Conservation (phyloP, 2,113 vertebrate genomes). For the Platysternon megacephalum region DNA sequence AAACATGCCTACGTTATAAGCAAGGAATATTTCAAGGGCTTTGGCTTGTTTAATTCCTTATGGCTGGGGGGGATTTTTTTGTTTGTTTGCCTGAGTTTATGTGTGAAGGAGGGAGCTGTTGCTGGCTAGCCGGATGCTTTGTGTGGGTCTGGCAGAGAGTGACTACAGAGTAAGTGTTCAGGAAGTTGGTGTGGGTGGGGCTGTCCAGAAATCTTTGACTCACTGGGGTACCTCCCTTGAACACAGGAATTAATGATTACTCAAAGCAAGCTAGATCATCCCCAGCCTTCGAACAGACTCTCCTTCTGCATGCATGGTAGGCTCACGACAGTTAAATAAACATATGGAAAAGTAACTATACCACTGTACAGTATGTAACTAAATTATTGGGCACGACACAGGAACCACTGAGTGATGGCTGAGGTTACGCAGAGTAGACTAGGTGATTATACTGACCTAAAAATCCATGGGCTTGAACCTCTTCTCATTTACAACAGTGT, state of each 20-base stretch:
- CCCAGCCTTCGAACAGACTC: conserved; percentile 5
- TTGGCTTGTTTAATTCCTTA: not conserved
- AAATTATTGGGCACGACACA: conserved; percentile 37
- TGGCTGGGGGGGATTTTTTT: not conserved
- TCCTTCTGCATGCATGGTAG: not conserved
- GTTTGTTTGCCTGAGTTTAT: not conserved
- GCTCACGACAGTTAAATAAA: not conserved
- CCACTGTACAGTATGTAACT: not conserved
- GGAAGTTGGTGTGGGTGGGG: conserved; percentile 79
- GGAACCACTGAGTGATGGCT: not conserved
- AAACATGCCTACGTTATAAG: rapidly evolving
- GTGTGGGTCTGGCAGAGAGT: conserved; percentile 66
- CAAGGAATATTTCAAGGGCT: not conserved
- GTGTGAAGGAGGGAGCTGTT: not conserved
- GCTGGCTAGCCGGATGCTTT: conserved; percentile 49
- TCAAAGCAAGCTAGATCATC: conserved; percentile 43
- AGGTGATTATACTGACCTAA: not conserved
- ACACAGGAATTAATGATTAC: conserved; percentile 70
- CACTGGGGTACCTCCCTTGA: conserved; percentile 78
- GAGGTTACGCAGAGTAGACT: not conserved
- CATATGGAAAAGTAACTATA: not conserved
- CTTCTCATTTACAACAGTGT: conserved; percentile 30
- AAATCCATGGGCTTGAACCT: not conserved
- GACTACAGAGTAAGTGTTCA: conserved; percentile 65
- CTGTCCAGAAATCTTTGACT: conserved; percentile 78